Evolutionary conservation across 2,888 invertebrate species (phyloP).

Genomic region (Folsomia candida): DNA sequence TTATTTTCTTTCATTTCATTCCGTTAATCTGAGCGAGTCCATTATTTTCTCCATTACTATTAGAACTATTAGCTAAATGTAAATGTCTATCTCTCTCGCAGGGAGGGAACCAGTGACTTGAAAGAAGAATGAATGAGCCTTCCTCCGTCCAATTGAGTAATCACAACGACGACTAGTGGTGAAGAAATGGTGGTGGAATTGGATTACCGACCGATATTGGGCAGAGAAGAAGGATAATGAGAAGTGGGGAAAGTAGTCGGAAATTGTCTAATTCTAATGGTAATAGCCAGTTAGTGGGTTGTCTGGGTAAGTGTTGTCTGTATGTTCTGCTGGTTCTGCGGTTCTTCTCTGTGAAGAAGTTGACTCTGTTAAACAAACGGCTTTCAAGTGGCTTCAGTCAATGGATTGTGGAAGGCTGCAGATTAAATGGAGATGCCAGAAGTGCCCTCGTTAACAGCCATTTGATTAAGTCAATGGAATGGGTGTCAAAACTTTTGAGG

Average conservation of each 20-base stretch:
- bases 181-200: too few relatives aligned
- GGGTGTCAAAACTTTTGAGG: slow-evolving; percentile 16
- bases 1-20: slow-evolving; percentile 21
- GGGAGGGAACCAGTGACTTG: background rate
- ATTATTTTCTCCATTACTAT: slow-evolving; percentile 6
- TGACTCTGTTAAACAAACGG: background rate
- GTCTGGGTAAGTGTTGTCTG: background rate
- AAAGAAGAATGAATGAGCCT: slow-evolving; percentile 5
- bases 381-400: background rate
- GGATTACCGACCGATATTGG: background rate
- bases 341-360: background rate
- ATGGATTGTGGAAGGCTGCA: too few relatives aligned
- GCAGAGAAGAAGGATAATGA: slow-evolving; percentile 5
- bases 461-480: slow-evolving; percentile 16
- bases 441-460: slow-evolving; percentile 12
- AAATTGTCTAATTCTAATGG: too few relatives aligned
- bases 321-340: background rate
- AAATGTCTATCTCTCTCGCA: background rate
- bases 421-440: too few relatives aligned
- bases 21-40: background rate
- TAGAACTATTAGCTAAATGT: slow-evolving; percentile 11
- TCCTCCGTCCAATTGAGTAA: too few relatives aligned
- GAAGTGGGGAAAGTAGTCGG: too few relatives aligned
- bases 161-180: too few relatives aligned
- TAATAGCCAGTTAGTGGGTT: too few relatives aligned